Conservation (phyloP, 2,797 vertebrate species). For the Sarcophilus harrisii region DNA sequence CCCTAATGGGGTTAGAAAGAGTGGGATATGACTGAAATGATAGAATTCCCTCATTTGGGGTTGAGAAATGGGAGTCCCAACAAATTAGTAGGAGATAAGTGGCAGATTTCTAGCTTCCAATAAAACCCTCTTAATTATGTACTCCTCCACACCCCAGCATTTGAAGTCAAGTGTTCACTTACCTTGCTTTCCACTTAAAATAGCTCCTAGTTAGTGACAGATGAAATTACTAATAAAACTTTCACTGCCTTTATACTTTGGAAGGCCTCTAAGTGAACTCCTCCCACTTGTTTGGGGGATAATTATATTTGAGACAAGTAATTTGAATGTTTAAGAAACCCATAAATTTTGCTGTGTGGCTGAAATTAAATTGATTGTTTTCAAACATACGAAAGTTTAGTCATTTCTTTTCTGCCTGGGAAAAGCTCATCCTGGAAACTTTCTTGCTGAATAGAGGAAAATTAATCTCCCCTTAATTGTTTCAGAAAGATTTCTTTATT, state of each 20-base stretch:
- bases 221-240: slow-evolving; percentile 38
- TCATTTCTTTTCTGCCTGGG: neutral
- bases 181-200: neutral
- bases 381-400: slow-evolving; percentile 45
- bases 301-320: slow-evolving; percentile 11
- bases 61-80: neutral
- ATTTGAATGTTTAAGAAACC: slow-evolving; percentile 27
- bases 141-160: neutral
- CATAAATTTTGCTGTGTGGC: slow-evolving; percentile 23
- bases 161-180: neutral
- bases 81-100: neutral
- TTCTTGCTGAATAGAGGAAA: neutral
- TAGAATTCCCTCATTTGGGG: neutral
- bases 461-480: neutral
- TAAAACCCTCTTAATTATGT: neutral
- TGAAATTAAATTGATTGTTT: slow-evolving; percentile 31
- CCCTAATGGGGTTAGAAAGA: neutral
- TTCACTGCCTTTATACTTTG: neutral
- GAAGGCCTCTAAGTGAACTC: neutral
- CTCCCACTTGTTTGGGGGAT: neutral
- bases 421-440: neutral
- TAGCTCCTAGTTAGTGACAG: neutral
- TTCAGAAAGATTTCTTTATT: neutral
- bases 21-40: neutral
- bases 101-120: neutral